Percentiles rank a stretch among this genome's conserved stretches.
phyloP scores from a whole-genome alignment of 2,888 invertebrate genomes.

The Palloptera scutellata region DNA sequence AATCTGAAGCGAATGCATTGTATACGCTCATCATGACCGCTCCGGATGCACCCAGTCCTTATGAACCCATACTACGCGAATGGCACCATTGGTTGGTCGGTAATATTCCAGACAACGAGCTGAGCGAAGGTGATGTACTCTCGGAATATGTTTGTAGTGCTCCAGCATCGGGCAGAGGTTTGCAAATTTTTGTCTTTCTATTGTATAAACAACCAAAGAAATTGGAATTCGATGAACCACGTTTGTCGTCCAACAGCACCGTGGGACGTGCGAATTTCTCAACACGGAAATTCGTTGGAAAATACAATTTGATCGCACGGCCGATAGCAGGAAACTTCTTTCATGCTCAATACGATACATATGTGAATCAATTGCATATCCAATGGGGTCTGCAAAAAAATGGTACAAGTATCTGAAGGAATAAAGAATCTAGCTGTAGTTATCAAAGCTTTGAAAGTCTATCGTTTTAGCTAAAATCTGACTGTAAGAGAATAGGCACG shows the following conservation, averaged over 20 bases:
- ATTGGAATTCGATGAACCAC: constrained; percentile 69
- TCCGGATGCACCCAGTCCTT: constrained; percentile 90
- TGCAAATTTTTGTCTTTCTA: constrained; percentile 82
- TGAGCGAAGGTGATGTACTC: constrained; percentile 77
- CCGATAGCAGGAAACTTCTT: constrained; percentile 59
- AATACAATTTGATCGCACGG: constrained; percentile 76
- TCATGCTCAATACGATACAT: constrained; percentile 61
- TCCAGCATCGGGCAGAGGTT: constrained; percentile 78
- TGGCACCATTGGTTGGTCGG: constrained; percentile 94
- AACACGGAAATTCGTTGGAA: constrained; percentile 76
- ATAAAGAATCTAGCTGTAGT: too few species aligned
- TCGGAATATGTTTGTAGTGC: constrained; percentile 85
- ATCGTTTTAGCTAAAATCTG: too few species aligned
- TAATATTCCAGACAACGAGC: constrained; percentile 80
- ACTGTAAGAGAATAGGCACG: too few species aligned
- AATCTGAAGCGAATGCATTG: constrained; percentile 47
- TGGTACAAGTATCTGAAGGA: not conserved
- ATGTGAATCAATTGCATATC: constrained; percentile 64
- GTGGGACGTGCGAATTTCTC: constrained; percentile 71
- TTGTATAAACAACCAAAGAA: constrained; percentile 76
- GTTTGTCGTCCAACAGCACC: constrained; percentile 58
- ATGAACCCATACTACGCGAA: constrained; percentile 81
- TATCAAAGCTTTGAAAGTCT: too few species aligned
- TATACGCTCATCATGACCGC: constrained; percentile 68
- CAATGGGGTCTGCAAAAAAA: constrained; percentile 44